phyloP scores from a whole-genome alignment of 2,888 invertebrate species.

The Euproctis similis region DNA sequence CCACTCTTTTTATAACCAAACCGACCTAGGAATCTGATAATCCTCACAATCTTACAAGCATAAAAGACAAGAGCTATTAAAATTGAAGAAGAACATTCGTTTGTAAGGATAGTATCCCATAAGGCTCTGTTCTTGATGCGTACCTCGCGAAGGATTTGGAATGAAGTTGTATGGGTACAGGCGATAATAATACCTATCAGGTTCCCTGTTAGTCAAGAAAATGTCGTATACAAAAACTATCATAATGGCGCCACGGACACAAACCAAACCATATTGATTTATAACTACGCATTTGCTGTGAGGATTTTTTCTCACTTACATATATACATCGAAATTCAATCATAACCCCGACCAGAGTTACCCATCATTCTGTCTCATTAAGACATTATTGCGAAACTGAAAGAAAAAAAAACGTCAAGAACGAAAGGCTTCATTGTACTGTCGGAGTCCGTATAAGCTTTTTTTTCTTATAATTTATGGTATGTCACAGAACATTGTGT shows the following conservation, averaged over 20 bases:
- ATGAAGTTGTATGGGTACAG: too few species aligned
- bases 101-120: too few species aligned
- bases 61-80: too few species aligned
- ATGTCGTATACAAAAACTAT: conserved; percentile 26
- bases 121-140: too few species aligned
- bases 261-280: conserved; percentile 32
- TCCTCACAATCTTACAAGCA: too few species aligned
- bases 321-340: conserved; percentile 27
- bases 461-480: conserved; percentile 18
- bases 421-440: conserved; percentile 29
- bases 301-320: conserved; percentile 26
- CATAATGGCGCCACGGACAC: conserved; percentile 32
- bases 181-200: too few species aligned
- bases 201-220: too few species aligned
- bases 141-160: too few species aligned
- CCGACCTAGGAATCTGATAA: too few species aligned
- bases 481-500: conserved; percentile 18
- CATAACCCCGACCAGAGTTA: conserved; percentile 29
- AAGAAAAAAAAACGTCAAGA: conserved; percentile 11
- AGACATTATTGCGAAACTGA: conserved; percentile 40
- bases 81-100: too few species aligned
- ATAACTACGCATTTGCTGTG: conserved; percentile 20
- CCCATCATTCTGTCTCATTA: conserved; percentile 51
- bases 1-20: too few species aligned
- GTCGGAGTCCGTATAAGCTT: conserved; percentile 11